Percentiles rank a stretch among this genome's conserved stretches.
These are phyloP conservation scores for Acanthornis magna DNA, from an alignment of 2,797 vertebrate species.

Conservation along the genomic window DNA sequence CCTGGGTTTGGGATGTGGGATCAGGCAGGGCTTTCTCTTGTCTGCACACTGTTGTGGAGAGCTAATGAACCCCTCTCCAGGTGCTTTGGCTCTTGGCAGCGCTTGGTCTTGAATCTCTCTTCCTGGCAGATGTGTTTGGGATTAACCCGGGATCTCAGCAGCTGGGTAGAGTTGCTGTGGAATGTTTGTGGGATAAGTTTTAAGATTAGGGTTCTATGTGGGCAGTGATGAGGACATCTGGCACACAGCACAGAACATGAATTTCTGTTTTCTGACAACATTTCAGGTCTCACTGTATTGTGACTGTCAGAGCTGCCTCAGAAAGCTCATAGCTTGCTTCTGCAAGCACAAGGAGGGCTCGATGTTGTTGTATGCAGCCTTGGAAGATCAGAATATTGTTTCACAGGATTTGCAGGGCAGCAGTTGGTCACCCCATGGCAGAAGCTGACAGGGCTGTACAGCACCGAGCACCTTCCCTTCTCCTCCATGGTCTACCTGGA, in stretches of 20 bases:
- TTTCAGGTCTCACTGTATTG: background rate
- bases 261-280: background rate
- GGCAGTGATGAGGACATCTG: background rate
- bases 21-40: background rate
- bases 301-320: background rate
- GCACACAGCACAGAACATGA: background rate
- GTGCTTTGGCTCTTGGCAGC: background rate
- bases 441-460: background rate
- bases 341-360: background rate
- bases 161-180: background rate
- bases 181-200: background rate
- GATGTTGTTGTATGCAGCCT: background rate
- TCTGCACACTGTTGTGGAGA: background rate
- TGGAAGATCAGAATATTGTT: background rate
- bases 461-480: accelerated
- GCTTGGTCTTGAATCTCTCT: background rate
- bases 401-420: background rate
- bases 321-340: background rate
- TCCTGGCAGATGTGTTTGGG: background rate
- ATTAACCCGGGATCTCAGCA: background rate
- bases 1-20: background rate
- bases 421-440: background rate
- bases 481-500: background rate
- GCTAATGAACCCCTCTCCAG: background rate
- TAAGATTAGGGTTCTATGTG: background rate